Percentiles rank a stretch among this genome's conserved stretches.
Evolutionary conservation across 1,140 invertebrate species (phyloP).

Genomic region (roundworm (Caenorhabditis elegans)): WBcel235 BX284602.5:6464501-6465000

Average conservation of each 20-base stretch:
- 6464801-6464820: conserved; percentile 32
- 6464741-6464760: conserved; percentile 6
- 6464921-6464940: conserved; percentile 12
- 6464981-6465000: conserved; percentile 14
- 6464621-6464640: neutral
- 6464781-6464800: conserved; percentile 29
- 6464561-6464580: conserved; percentile 5
- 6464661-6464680: neutral
- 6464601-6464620: neutral
- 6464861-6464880: neutral
- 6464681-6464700: neutral
- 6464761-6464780: neutral
- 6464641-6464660: conserved; percentile 17
- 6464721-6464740: conserved; percentile 30
- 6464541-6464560: conserved; percentile 7
- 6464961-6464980: conserved; percentile 4
- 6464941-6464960: conserved; percentile 14
- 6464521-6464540: conserved; percentile 28
- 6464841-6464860: conserved; percentile 13
- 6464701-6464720: conserved; percentile 4
- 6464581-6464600: conserved; percentile 10
- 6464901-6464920: conserved; percentile 7
- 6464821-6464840: conserved; percentile 32
- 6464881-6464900: conserved; percentile 24
- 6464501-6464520: conserved; percentile 31